Evolutionary conservation across 2,113 vertebrate genomes (phyloP).

Genomic region (Irena cyanogastra): DNA sequence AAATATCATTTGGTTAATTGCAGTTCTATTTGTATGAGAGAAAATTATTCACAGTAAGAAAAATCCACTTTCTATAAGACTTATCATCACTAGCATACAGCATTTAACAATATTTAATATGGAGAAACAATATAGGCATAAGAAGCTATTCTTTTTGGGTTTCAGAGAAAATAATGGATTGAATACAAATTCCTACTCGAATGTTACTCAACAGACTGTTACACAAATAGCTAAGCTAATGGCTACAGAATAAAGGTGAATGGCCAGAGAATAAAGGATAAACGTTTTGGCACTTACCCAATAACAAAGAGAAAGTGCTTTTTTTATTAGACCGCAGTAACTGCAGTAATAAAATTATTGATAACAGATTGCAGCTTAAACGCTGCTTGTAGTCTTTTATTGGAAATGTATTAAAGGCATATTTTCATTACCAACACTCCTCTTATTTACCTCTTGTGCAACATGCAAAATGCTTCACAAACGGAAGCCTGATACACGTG

Average conservation of each 20-base stretch:
- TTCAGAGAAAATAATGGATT: conserved; percentile 45
- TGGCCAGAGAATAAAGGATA: conserved; percentile 59
- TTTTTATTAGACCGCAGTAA: conserved; percentile 53
- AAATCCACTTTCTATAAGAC: neutral
- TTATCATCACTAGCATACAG: neutral
- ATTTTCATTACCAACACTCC: conserved; percentile 30
- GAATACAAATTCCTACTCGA: conserved; percentile 54
- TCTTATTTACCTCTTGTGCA: conserved; percentile 10
- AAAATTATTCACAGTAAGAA: neutral
- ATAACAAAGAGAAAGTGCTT: conserved; percentile 59
- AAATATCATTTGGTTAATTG: neutral
- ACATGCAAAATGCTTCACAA: neutral
- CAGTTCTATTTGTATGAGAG: neutral
- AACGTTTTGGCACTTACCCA: conserved; percentile 54
- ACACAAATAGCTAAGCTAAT: conserved; percentile 59
- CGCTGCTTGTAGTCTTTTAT: neutral
- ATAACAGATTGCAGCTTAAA: conserved; percentile 60
- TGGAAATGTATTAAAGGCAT: conserved; percentile 18
- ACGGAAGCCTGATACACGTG: neutral
- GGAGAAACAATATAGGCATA: neutral
- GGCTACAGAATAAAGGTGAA: conserved; percentile 62
- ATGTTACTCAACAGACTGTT: conserved; percentile 35
- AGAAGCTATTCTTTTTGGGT: neutral
- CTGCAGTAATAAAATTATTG: conserved; percentile 56
- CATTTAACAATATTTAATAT: conserved; percentile 5